phyloP scores from a whole-genome alignment of 2,113 vertebrate genomes.

The Rafetus swinhoei region DNA sequence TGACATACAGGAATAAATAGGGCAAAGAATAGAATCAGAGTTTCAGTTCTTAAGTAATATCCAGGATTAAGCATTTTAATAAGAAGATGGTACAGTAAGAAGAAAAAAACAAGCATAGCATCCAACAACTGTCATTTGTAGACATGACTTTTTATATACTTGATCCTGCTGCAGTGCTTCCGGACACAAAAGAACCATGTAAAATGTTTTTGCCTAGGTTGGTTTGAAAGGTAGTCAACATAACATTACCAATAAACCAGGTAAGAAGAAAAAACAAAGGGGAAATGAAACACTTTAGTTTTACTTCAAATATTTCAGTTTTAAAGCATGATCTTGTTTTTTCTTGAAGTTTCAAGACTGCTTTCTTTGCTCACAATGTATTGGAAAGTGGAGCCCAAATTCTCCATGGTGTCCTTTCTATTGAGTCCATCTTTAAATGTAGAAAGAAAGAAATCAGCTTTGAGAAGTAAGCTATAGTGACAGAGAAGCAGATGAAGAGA shows the following conservation, averaged over 20 bases:
- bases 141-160: not conserved
- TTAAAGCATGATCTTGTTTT: constrained; percentile 4
- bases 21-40: not conserved
- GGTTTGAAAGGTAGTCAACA: not conserved
- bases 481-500: not conserved
- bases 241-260: not conserved
- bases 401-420: not conserved
- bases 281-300: not conserved
- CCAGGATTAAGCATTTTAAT: constrained; percentile 22
- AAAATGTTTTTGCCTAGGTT: not conserved
- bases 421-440: not conserved
- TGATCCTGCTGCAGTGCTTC: not conserved
- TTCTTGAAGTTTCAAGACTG: not conserved
- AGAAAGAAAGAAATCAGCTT: not conserved
- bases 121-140: constrained; percentile 3
- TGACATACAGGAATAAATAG: constrained; percentile 10
- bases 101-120: constrained; percentile 37
- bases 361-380: not conserved
- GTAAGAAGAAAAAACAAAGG: not conserved
- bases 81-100: not conserved
- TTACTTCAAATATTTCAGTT: not conserved
- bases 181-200: not conserved
- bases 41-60: constrained; percentile 23
- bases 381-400: not conserved
- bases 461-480: not conserved